These are phyloP conservation scores for Naja naja DNA, from an alignment of 2,113 vertebrate genomes.

Conservation along the genomic window DNA sequence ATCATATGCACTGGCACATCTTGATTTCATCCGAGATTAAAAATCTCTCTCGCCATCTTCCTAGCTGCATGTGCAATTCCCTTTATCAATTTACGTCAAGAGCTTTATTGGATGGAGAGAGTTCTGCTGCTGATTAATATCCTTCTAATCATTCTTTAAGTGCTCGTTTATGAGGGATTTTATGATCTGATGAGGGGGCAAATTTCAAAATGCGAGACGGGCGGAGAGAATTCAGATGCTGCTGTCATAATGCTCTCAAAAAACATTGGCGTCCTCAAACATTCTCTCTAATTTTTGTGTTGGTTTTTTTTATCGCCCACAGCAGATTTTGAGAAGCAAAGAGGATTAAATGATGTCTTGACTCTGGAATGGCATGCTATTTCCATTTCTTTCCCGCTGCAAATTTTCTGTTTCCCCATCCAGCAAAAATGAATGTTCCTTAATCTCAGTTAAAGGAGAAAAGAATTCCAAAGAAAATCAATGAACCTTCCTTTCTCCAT, in stretches of 20 bases:
- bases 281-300: conserved; percentile 8
- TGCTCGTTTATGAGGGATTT: background rate
- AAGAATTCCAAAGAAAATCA: background rate
- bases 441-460: background rate
- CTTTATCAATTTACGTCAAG: conserved; percentile 26
- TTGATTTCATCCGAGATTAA: background rate
- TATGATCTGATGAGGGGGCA: background rate
- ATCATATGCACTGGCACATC: background rate
- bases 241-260: background rate
- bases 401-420: background rate
- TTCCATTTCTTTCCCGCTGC: background rate
- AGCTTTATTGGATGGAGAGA: background rate
- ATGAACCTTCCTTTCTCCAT: background rate
- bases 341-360: background rate
- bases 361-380: conserved; percentile 31
- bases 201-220: background rate
- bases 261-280: background rate
- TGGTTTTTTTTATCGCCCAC: background rate
- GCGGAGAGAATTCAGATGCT: background rate
- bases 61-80: background rate
- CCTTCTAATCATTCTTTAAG: background rate
- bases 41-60: background rate
- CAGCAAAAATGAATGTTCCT: conserved; percentile 21
- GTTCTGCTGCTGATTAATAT: conserved; percentile 24
- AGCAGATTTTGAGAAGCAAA: background rate